phyloP scores from a whole-genome alignment of 1,140 invertebrate species.

The Drosophila melanogaster region Release_6_plus_ISO1_MT NC_004354.4:3262001-3262500 shows the following conservation, averaged over 20 bases:
- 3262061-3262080: slow-evolving; percentile 29
- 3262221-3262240: slow-evolving; percentile 7
- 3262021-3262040: not conserved
- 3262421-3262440: not conserved
- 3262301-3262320: not conserved
- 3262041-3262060: slow-evolving; percentile 27
- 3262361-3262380: not conserved
- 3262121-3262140: slow-evolving; percentile 57
- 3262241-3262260: not conserved
- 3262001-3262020: not conserved
- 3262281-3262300: not conserved
- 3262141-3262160: slow-evolving; percentile 29
- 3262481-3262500: no score
- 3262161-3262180: slow-evolving; percentile 29
- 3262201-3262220: not conserved
- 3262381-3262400: not conserved
- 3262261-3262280: not conserved
- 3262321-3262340: no score
- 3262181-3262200: not conserved
- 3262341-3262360: not conserved
- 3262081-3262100: slow-evolving; percentile 53
- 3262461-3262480: no score
- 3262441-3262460: not conserved
- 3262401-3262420: no score
- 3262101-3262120: slow-evolving; percentile 63